Conservation (phyloP, 2,797 vertebrate species). For the Dendrocincla tyrannina region DNA sequence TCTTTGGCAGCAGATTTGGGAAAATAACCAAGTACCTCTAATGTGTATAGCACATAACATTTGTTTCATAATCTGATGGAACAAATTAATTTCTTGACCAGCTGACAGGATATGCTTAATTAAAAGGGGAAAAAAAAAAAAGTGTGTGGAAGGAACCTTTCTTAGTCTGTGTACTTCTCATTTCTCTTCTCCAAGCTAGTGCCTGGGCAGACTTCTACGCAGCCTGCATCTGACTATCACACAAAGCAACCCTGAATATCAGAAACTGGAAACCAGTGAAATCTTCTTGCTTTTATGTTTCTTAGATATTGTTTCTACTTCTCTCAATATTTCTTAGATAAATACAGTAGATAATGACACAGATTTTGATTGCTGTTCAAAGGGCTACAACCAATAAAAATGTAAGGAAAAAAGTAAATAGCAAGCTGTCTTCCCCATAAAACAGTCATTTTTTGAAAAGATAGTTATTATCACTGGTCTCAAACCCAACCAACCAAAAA, state of each 20-base stretch:
- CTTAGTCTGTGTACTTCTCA: background rate
- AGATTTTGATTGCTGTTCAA: background rate
- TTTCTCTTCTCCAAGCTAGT: background rate
- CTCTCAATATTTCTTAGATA: background rate
- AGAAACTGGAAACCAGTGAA: background rate
- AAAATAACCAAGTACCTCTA: constrained; percentile 55
- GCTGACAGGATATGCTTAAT: constrained; percentile 49
- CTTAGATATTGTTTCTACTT: background rate
- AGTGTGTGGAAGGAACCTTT: background rate
- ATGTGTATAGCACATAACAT: constrained; percentile 18
- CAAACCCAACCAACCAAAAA: background rate
- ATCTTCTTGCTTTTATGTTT: background rate
- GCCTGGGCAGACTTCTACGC: background rate
- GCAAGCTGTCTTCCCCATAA: background rate
- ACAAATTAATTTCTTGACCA: constrained; percentile 59
- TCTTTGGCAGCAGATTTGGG: constrained; percentile 63
- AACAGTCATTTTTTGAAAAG: background rate
- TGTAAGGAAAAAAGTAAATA: background rate
- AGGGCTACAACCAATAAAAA: background rate
- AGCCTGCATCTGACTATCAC: background rate
- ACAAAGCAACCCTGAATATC: background rate
- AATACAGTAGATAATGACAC: background rate
- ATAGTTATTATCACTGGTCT: background rate
- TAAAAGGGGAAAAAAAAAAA: background rate
- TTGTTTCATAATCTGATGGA: constrained; percentile 50